Base-by-base conservation (phyloP, 1,140 invertebrate species). In the Aplysia californica region DNA sequence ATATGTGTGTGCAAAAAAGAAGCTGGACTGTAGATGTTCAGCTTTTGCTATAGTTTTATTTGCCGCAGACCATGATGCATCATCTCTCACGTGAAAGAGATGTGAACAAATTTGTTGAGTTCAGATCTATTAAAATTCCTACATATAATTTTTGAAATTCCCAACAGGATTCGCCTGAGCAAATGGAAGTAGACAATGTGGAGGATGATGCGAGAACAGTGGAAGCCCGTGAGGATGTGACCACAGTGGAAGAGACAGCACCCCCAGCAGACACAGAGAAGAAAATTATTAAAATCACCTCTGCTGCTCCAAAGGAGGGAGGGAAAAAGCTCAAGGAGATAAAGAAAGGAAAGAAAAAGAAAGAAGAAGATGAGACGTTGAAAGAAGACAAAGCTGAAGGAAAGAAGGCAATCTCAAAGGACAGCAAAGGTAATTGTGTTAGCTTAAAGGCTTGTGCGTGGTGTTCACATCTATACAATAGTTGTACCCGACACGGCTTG, bases 171-270 rank as follows among this genome's bases (percentile, higher is more conserved):
- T n/a, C n/a, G n/a, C n/a, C n/a, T n/a, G n/a, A n/a, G n/a, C n/a
- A n/a, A n/a, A n/a, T n/a, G n/a, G n/a, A n/a, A n/a, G n/a, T n/a
- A n/a, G n/a, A n/a, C n/a, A n/a, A n/a, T n/a, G n/a, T n/a, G n/a
- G n/a, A 74, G 5, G 75, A 75, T n/a, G 75, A 76, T 68, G 70
- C 75, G 18, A 74, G 70, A 3, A 65, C 21, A 26, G 74, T 79
- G 26, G 73, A 79, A 38, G 15, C 66, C 5, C 18, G 38, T 0
- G 72, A 65, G 21, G 77, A 75, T 33, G 23, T 5, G 1, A 31
- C 36, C 23, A 3, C 41, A 23, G 41, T 56, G 23, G 36, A 38
- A 20, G 29, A n/a, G 0, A 59, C 71, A 26, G 58, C 44, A 23
- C 6, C 58, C 26, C 10, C n/a, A n/a, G n/a, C 36, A 18, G 67